Evolutionary conservation across 2,888 invertebrate species (phyloP), one percentile per base, ranked within the genome.

Genomic region (Hypercompe scribonia): DNA sequence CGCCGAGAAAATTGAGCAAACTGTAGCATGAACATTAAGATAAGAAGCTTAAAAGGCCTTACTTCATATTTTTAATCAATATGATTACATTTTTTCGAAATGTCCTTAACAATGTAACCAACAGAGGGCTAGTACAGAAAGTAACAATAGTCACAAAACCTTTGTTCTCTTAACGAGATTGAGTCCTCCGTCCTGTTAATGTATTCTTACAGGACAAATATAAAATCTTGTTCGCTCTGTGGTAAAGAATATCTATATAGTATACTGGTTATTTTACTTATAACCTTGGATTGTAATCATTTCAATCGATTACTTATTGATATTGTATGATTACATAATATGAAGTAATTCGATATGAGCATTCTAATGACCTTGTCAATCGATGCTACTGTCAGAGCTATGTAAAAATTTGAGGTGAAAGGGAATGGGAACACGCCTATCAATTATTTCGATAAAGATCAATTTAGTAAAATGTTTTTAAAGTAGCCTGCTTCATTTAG

Each of bases 361-460:
- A 58, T 58, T 58, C n/a, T 11, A 54, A 54, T 54, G 50, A n/a
- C 50, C 50, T 54, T n/a, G 50, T 54, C n/a, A 54, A n/a, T 54
- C n/a, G 50, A 24, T 54, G 50, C 28, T n/a, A 58, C 58, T 28
- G 11, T 28, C 4, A 4, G 4, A 13, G 15, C 13, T 28, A 28
- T 58, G 58, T 28, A 58, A 58, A 28, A 58, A 28, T 18, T 28
- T 4, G 7, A 50, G 58, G 58, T 58, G 58, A 58, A 58, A 58
- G 58, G 58, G 58, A 58, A 13, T 15, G 28, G 28, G 28, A 13
- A 54, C 10, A 54, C 54, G 54, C n/a, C n/a, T 54, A n/a, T 54
- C 54, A 54, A 58, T 28, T 28, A 58, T 58, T 58, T 58, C 58
- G 50, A 54, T 54, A n/a, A 54, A 3, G 10, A 54, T 54, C 50